Base-by-base conservation (phyloP, 2,888 invertebrate species). In the Brachyptera risi region DNA sequence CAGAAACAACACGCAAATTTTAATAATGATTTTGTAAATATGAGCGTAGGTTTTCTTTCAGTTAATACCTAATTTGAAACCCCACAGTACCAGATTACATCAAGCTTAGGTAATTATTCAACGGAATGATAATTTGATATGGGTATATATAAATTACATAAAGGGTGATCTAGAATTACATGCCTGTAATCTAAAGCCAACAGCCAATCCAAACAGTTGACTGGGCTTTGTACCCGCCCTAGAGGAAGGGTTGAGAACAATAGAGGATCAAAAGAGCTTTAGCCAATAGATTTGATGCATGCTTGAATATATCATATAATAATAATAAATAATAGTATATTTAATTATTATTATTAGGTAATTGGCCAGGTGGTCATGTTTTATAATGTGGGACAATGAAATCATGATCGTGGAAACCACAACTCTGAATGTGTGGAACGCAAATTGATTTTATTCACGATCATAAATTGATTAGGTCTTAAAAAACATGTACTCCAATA, bases 121-220 rank as follows among this genome's bases (percentile, higher is more conserved):
- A 35, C 9, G 37, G 19, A 54, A 37, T 23, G 23, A 54, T 54
- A 35, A 54, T 54, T 21, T 37, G 54, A 54, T 54, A 13, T 37
- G 54, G 23, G 17, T 23, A n/a, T n/a, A n/a, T n/a, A n/a, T n/a
- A n/a, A n/a, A n/a, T n/a, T n/a, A n/a, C n/a, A n/a, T n/a, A n/a
- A 11, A 11, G 54, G 44, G 54, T 21, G 54, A 54, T 54, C 54
- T 54, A 37, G n/a, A n/a, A 54, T 54, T 54, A 37, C 54, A 21
- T 23, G 37, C 19, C 37, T 54, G 54, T 15, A 54, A 54, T 23
- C 54, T 23, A 35, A 54, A 35, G 19, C 54, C 54, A 13, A 54
- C n/a, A n/a, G n/a, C 54, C 54, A 54, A 54, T 54, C 17, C 13
- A 13, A 19, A 31, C n/a, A n/a, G 21, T 17, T 13, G 35, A 13